Conservation (phyloP, 2,797 vertebrate genomes). For the Micropoecilia bifurca region DNA sequence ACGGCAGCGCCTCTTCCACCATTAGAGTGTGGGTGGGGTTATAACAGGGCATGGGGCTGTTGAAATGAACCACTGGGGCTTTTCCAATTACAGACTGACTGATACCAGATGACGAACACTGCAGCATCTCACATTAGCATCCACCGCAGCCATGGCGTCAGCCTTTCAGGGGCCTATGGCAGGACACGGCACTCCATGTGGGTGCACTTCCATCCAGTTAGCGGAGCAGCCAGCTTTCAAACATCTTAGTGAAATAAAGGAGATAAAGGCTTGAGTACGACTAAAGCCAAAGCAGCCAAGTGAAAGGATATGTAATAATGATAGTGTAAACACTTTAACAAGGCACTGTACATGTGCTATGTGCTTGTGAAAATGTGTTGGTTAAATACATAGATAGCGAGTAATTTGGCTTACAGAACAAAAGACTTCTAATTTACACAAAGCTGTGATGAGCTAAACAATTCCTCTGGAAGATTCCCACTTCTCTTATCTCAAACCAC, state of each 20-base stretch:
- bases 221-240: conserved; percentile 50
- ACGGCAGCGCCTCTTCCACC: conserved; percentile 48
- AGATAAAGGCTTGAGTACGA: conserved; percentile 19
- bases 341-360: neutral
- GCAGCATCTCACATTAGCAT: conserved; percentile 67
- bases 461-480: neutral
- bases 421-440: neutral
- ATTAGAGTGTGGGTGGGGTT: conserved; percentile 66
- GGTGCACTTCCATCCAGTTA: conserved; percentile 63
- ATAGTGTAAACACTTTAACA: conserved; percentile 10
- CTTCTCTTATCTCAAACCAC: neutral
- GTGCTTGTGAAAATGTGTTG: conserved; percentile 1
- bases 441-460: neutral
- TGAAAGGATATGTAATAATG: conserved; percentile 59
- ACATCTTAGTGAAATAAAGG: conserved; percentile 49
- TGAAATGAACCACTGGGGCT: conserved; percentile 59
- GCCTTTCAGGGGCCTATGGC: conserved; percentile 60
- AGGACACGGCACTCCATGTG: conserved; percentile 49
- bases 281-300: conserved; percentile 57
- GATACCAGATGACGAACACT: conserved; percentile 72
- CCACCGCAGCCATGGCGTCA: conserved; percentile 65
- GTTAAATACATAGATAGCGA: neutral
- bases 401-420: neutral
- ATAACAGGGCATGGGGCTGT: conserved; percentile 62
- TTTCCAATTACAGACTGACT: conserved; percentile 75